phyloP scores from a whole-genome alignment of 2,888 invertebrate species.

The Chrysina gloriosa region DNA sequence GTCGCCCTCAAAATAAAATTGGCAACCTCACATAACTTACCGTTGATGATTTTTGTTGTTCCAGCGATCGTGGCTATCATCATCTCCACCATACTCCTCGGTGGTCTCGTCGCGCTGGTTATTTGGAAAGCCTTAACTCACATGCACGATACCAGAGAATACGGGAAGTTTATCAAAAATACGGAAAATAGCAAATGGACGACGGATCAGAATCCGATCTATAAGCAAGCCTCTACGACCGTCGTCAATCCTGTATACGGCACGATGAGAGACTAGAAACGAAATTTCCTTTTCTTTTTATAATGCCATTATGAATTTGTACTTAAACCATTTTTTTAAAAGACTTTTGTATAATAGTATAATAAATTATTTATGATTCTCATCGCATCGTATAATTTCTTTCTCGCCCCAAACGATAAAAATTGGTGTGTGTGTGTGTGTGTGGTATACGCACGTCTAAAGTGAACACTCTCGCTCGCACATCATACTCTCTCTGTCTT shows the following conservation, averaged over 20 bases:
- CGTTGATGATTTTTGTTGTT: neutral
- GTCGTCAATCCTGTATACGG: slow-evolving; percentile 75
- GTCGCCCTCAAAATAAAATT: no score
- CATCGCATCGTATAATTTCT: no score
- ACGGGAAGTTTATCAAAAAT: slow-evolving; percentile 78
- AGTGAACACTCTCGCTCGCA: no score
- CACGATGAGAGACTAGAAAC: neutral
- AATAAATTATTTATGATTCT: neutral
- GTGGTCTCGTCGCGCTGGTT: slow-evolving; percentile 77
- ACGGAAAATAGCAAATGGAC: slow-evolving; percentile 77
- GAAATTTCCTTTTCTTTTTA: neutral
- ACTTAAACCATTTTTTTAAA: neutral
- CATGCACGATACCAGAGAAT: slow-evolving; percentile 81
- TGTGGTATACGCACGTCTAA: no score
- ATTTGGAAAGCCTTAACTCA: slow-evolving; percentile 82
- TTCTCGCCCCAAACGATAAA: neutral
- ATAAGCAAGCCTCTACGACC: slow-evolving; percentile 81
- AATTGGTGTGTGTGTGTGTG: neutral
- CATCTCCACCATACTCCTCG: slow-evolving; percentile 75
- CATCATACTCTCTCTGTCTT: no score
- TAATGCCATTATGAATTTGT: no score
- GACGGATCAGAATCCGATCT: slow-evolving; percentile 83
- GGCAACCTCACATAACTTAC: no score
- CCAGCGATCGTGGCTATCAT: slow-evolving; percentile 77
- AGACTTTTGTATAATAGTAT: neutral